Base-by-base conservation (phyloP, 2,888 invertebrate genomes). In the Leucoma salicis region DNA sequence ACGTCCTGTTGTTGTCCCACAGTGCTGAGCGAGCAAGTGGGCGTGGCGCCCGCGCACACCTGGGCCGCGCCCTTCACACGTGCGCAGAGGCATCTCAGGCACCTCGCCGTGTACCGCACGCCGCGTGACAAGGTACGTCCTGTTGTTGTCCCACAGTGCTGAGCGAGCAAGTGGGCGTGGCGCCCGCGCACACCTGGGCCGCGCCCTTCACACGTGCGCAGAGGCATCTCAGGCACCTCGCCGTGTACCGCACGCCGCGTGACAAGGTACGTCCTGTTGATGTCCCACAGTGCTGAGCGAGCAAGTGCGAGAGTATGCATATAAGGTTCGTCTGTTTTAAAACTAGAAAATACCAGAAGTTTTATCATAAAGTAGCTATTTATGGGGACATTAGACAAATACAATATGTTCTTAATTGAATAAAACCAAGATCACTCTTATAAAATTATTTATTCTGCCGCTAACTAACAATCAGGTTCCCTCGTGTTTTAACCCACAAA, bases 191-290 rank as follows among this genome's bases (percentile, higher is more conserved):
- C 65, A 93, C 95, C 70, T 94, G 95, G 70, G 98, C 99, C 71
- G 97, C 97, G 69, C 99, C 99, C n/a, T 99, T 97, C 98, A 94
- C 96, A 15, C 96, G 97, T 68, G 98, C 98, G 29, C 98, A 98
- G 85, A 93, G 95, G 42, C 96, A 97, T 72, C 92, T 99, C 40
- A 92, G 93, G 36, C 94, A 96, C 59, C 94, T 98, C 74, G 94
- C 96, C 53, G 97, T 97, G 8, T 98, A 96, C 83, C 95, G 96
- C 83, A 96, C 97, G 11, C 96, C 97, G 3, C 87, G 94, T 36
- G 97, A 97, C 80, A 73, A 73, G 70, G 70, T 70, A 37, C n/a
- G n/a, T n/a, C n/a, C n/a, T n/a, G n/a, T n/a, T n/a, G n/a, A n/a
- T n/a, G n/a, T n/a, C n/a, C n/a, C n/a, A n/a, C n/a, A n/a, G n/a